A percentile compares a stretch with the other conserved stretches of the same genome.
These are phyloP conservation scores for Ursus arctos DNA, from an alignment of 2,113 vertebrate species.

Conservation along the genomic window DNA sequence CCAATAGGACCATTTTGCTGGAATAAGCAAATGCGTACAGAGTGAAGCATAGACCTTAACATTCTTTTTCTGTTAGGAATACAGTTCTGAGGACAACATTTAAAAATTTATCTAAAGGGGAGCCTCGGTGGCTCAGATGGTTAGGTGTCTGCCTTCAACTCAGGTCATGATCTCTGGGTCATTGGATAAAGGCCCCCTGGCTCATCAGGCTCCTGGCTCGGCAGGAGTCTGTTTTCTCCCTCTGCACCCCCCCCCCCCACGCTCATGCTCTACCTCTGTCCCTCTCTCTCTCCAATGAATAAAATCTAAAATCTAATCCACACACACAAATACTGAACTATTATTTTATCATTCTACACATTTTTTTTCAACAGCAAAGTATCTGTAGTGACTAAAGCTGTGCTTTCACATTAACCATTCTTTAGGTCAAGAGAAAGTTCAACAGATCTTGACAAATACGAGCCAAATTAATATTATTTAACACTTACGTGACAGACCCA, in stretches of 20 bases:
- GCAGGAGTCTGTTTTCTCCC: background rate
- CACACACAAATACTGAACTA: background rate
- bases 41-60: background rate
- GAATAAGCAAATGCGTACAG: background rate
- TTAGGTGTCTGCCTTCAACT: too few relatives aligned
- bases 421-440: background rate
- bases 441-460: background rate
- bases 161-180: too few relatives aligned
- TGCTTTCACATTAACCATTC: background rate
- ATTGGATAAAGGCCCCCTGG: background rate
- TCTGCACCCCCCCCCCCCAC: too few relatives aligned
- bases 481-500: background rate
- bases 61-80: background rate
- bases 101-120: background rate
- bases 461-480: background rate
- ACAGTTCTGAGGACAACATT: background rate
- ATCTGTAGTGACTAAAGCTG: background rate
- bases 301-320: too few relatives aligned
- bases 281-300: too few relatives aligned
- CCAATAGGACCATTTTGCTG: background rate
- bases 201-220: background rate
- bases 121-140: too few relatives aligned
- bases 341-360: background rate
- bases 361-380: background rate
- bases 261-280: too few relatives aligned